Percentiles rank a stretch among this genome's conserved stretches.
These are phyloP conservation scores for Rhinichthys osculus DNA, from an alignment of 2,797 vertebrate genomes.

Conservation along the genomic window DNA sequence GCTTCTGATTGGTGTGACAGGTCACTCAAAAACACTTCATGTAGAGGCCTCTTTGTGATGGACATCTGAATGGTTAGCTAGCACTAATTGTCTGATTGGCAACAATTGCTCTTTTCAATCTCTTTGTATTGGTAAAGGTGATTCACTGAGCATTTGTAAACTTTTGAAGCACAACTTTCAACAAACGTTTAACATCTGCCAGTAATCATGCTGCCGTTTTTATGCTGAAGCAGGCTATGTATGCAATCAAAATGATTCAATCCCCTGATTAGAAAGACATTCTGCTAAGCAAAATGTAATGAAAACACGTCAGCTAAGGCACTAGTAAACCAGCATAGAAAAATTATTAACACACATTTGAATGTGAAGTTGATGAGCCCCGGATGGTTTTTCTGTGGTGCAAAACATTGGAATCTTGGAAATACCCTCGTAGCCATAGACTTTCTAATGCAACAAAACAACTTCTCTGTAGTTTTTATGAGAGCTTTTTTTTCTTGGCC, in stretches of 20 bases:
- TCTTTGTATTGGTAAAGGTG: not conserved
- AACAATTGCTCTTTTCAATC: too few species aligned
- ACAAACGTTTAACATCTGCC: not conserved
- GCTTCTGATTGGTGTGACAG: not conserved
- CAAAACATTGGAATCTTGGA: not conserved
- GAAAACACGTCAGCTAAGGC: not conserved
- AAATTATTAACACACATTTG: not conserved
- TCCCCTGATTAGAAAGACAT: not conserved
- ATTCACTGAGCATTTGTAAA: not conserved
- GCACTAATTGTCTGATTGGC: constrained; percentile 55
- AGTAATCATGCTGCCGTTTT: not conserved
- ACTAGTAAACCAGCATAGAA: not conserved
- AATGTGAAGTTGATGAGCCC: not conserved
- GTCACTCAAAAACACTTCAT: not conserved
- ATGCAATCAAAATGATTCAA: not conserved
- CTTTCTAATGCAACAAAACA: not conserved
- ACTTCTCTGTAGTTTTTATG: not conserved
- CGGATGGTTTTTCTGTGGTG: not conserved
- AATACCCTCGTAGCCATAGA: not conserved
- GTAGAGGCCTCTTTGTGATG: not conserved
- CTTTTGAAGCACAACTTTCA: not conserved
- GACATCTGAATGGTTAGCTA: not conserved
- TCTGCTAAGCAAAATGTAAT: not conserved
- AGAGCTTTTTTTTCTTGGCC: not conserved
- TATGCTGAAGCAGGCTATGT: not conserved